Evolutionary conservation across 2,797 vertebrate genomes (phyloP), one percentile per base, ranked within the genome.

Genomic region (Coranthus polyacanthus): DNA sequence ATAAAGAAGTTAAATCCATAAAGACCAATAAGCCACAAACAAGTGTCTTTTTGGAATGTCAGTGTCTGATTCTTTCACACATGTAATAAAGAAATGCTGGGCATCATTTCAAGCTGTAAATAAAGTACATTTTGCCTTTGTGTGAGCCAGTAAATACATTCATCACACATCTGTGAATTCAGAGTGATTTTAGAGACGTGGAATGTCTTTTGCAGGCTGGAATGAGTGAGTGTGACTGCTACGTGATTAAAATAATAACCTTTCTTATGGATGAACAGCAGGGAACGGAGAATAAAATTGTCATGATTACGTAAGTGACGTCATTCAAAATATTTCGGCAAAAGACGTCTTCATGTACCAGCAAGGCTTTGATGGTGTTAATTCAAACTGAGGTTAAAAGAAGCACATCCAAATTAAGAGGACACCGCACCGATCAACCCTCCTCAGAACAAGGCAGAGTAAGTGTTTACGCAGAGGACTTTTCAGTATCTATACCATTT

Each of bases 141-240:
- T 64, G 21, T 50, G 42, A 65, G 38, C 72, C 36, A 24, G 32
- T 43, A 60, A 72, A 78, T 83, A 86, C 86, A 89, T 90, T 90
- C 80, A 81, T 81, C 43, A 84, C 47, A 77, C 60, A 18, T 68
- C 72, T 76, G 51, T 18, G 22, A 51, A 70, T 32, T 39, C 22
- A 50, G 75, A 36, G 61, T 32, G n/a, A 22, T 47, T 60, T 58
- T 36, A 6, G 0, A 43, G 42, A 74, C 38, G 3, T 68, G 67
- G 54, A 79, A 78, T 79, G 61, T 58, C 15, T 52, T 54, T 29
- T 46, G 16, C 15, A 46, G 36, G 47, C 29, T 26, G 17, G 12
- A 56, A 3, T 36, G 37, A 1, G 43, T n/a, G 0, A 11, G 41
- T 47, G n/a, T n/a, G n/a, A n/a, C n/a, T 26, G 18, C 5, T 9